phyloP scores from a whole-genome alignment of 2,888 invertebrate species.

The Tholera decimalis region DNA sequence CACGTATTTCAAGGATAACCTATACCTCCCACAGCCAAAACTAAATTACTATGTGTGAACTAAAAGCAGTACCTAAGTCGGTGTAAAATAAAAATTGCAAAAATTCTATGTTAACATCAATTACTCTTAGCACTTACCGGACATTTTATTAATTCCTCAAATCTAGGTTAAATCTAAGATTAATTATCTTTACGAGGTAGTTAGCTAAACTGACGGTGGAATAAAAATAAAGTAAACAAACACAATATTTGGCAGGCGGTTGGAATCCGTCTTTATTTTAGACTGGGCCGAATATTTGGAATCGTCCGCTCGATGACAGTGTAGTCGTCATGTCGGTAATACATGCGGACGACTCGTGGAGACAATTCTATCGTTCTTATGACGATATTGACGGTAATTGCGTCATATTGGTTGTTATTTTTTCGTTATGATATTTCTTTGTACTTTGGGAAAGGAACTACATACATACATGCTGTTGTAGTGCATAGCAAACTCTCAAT shows the following conservation, averaged over 20 bases:
- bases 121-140: conserved; percentile 34
- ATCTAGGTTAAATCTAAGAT: conserved; percentile 56
- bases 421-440: no score
- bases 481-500: no score
- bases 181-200: conserved; percentile 43
- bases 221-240: conserved; percentile 71
- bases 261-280: conserved; percentile 77
- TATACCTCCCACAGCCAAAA: conserved; percentile 2
- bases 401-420: conserved; percentile 21
- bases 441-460: no score
- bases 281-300: conserved; percentile 67
- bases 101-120: conserved; percentile 39
- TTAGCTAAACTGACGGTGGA: conserved; percentile 38
- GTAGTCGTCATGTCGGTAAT: conserved; percentile 52
- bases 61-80: conserved; percentile 4
- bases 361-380: conserved; percentile 8
- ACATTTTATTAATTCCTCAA: conserved; percentile 40
- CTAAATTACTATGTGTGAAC: conserved; percentile 26
- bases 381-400: conserved; percentile 38
- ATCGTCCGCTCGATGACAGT: conserved; percentile 61
- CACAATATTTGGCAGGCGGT: conserved; percentile 70
- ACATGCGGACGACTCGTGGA: conserved; percentile 30
- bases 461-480: no score
- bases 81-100: conserved; percentile 50
- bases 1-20: not conserved